Conservation (phyloP, 2,888 invertebrate species). For the Anarsia innoxiella region DNA sequence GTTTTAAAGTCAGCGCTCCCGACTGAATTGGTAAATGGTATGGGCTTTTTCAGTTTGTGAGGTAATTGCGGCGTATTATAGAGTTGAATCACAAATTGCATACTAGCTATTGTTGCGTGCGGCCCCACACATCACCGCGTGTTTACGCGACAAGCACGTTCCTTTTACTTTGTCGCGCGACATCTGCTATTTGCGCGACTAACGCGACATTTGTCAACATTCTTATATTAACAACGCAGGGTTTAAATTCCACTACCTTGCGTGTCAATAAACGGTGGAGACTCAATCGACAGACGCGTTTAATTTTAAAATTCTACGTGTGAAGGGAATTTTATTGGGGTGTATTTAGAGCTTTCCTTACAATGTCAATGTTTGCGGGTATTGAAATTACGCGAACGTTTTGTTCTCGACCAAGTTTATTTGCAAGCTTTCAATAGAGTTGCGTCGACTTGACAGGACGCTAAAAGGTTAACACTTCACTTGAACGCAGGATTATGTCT, state of each 20-base stretch:
- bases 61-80: conserved; percentile 54
- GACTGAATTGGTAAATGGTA: not conserved
- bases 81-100: conserved; percentile 66
- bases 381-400: conserved; percentile 10
- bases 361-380: conserved; percentile 24
- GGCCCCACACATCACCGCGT: conserved; percentile 67
- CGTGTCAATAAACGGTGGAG: conserved; percentile 25
- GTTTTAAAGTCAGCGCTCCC: not conserved
- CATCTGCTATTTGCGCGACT: conserved; percentile 29
- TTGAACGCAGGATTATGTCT: too few species aligned
- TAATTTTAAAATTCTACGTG: conserved; percentile 56
- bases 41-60: conserved; percentile 5
- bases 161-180: conserved; percentile 70
- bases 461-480: too few species aligned
- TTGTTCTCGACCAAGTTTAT: conserved; percentile 7
- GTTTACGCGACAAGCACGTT: conserved; percentile 70
- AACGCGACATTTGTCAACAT: conserved; percentile 4
- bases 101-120: conserved; percentile 62
- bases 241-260: conserved; percentile 22
- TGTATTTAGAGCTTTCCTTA: conserved; percentile 36
- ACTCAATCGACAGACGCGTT: conserved; percentile 35
- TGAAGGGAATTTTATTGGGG: conserved; percentile 48
- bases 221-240: conserved; percentile 28
- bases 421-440: not conserved
- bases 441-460: too few species aligned